These are phyloP conservation scores for Caenorhabditis remanei DNA, from an alignment of 1,140 invertebrate species.

Conservation along the genomic window DNA sequence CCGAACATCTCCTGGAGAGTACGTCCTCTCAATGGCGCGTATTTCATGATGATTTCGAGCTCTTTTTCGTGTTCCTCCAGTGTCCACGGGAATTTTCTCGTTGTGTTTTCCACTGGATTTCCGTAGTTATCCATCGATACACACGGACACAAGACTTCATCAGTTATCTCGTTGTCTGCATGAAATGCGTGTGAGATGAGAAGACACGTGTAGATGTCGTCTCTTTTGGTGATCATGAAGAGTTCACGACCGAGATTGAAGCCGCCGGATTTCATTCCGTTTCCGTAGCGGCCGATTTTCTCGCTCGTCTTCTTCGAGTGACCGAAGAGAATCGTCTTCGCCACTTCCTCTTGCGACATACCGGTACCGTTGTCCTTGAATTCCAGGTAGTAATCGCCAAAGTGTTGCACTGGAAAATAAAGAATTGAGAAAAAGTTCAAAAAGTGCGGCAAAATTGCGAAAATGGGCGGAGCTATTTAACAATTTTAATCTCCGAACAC, in stretches of 20 bases:
- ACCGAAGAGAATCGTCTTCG: not conserved
- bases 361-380: not conserved
- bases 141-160: not conserved
- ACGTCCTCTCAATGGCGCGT: no score
- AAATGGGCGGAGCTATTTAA: no score
- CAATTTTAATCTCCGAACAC: no score
- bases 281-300: not conserved
- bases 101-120: no score
- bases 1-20: no score
- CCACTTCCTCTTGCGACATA: not conserved
- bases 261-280: not conserved
- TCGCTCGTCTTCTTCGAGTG: not conserved
- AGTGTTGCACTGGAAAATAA: no score
- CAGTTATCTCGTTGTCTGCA: not conserved
- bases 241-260: conserved; percentile 7
- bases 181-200: not conserved
- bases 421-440: no score
- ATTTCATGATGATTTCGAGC: no score
- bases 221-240: not conserved
- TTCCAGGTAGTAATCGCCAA: no score
- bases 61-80: no score
- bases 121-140: not conserved
- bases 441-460: no score
- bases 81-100: no score
- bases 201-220: not conserved